Percentiles rank a stretch among this genome's conserved stretches.
phyloP scores from a whole-genome alignment of 2,888 invertebrate species.

The Platycheirus albimanus region DNA sequence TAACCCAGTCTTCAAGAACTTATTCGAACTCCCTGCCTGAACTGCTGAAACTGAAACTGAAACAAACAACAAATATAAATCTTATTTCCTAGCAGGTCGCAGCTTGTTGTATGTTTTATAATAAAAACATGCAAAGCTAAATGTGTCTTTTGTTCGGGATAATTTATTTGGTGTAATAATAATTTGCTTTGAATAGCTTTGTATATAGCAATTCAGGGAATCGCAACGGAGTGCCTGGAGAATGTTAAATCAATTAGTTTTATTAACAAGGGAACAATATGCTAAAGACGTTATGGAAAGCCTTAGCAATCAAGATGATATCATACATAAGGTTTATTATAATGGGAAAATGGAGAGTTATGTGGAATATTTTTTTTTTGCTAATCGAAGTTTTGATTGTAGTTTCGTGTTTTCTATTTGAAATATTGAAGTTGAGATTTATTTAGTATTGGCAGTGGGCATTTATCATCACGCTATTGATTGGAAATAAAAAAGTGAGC shows the following conservation, averaged over 20 bases:
- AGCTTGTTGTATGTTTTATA: conserved; percentile 44
- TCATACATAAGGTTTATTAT: not conserved
- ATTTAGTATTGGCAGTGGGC: conserved; percentile 4
- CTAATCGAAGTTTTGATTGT: conserved; percentile 2
- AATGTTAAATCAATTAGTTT: conserved; percentile 72
- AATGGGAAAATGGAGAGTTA: not conserved
- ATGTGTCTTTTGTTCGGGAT: conserved; percentile 67
- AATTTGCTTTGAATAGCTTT: conserved; percentile 55
- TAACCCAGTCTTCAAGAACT: not conserved
- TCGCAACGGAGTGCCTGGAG: conserved; percentile 14
- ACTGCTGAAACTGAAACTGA: not conserved
- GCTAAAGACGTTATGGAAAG: conserved; percentile 44
- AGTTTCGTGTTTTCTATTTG: not conserved
- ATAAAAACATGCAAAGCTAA: conserved; percentile 67
- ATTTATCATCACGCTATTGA: not conserved
- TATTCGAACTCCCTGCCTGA: too few relatives aligned
- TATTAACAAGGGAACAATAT: conserved; percentile 56
- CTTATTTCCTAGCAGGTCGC: conserved; percentile 38
- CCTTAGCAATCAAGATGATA: conserved; percentile 53
- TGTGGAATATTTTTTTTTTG: not conserved
- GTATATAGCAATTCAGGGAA: too few relatives aligned
- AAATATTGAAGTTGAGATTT: not conserved
- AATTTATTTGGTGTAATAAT: conserved; percentile 71
- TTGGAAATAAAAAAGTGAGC: too few relatives aligned
- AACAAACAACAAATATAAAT: conserved; percentile 35